Percentiles rank a stretch among this genome's conserved stretches.
These are phyloP conservation scores for Drosophila ogumai DNA, from an alignment of 1,140 invertebrate genomes.

Conservation along the genomic window DNA sequence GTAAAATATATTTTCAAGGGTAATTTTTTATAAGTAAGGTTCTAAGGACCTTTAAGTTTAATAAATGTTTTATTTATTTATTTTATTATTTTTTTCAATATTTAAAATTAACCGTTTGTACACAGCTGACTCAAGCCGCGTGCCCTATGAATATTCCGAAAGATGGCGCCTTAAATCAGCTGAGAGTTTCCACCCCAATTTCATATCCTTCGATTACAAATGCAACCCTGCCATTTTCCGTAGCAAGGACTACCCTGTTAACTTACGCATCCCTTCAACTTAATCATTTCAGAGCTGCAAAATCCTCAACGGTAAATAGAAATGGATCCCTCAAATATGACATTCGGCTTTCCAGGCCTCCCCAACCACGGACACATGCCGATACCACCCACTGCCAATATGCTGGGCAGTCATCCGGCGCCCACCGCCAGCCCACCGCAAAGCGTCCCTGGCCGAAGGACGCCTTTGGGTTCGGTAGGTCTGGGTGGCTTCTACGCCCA, in stretches of 20 bases:
- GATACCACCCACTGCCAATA: conserved; percentile 81
- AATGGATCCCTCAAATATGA: conserved; percentile 82
- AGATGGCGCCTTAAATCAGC: conserved; percentile 15
- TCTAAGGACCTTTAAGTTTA: not conserved
- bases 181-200: conserved; percentile 24
- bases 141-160: not conserved
- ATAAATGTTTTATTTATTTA: not conserved
- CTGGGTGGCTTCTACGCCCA: conserved; percentile 92
- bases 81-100: not conserved
- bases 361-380: conserved; percentile 78
- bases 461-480: conserved; percentile 92
- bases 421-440: conserved; percentile 83
- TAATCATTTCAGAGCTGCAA: conserved; percentile 20
- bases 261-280: conserved; percentile 30
- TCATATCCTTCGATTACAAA: not conserved
- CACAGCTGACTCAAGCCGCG: not conserved
- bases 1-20: not conserved
- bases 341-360: conserved; percentile 77
- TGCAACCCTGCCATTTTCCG: conserved; percentile 32
- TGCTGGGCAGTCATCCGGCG: conserved; percentile 71
- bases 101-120: conserved; percentile 4
- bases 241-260: conserved; percentile 21
- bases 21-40: not conserved
- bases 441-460: conserved; percentile 86
- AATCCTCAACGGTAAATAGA: not conserved